Conservation (phyloP, 2,113 vertebrate genomes). For the Strix aluco region DNA sequence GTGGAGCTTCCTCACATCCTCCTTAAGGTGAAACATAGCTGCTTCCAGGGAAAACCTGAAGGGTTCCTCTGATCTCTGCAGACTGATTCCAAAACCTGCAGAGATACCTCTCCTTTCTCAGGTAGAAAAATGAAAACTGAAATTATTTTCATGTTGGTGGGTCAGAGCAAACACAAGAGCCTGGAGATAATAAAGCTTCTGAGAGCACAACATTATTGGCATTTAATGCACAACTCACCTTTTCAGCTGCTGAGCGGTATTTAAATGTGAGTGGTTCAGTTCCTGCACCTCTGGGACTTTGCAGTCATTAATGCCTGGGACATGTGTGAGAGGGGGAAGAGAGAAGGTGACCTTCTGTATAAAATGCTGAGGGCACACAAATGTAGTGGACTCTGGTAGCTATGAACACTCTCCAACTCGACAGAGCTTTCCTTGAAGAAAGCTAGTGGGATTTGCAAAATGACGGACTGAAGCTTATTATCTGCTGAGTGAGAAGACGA, state of each 20-base stretch:
- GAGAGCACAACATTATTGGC: neutral
- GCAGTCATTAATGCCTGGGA: neutral
- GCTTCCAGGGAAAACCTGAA: neutral
- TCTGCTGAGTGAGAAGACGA: neutral
- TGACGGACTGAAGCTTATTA: neutral
- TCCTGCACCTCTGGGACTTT: neutral
- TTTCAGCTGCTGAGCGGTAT: neutral
- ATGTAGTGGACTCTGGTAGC: rapidly evolving
- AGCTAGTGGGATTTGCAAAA: neutral
- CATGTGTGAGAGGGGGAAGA: rapidly evolving
- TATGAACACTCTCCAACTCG: neutral
- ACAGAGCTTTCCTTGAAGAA: neutral
- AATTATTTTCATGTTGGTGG: neutral
- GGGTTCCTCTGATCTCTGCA: neutral
- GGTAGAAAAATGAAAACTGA: neutral
- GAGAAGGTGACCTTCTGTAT: too few species aligned
- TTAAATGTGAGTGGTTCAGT: neutral
- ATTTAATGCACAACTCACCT: neutral
- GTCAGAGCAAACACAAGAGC: neutral
- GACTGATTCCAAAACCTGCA: neutral
- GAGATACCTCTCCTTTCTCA: neutral
- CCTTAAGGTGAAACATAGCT: neutral
- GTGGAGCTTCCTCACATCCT: rapidly evolving
- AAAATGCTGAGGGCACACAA: neutral
- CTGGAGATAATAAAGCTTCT: neutral